Conservation (phyloP, 37 sponge, comb jelly and placozoan species). For the Halisarca cf. caerulea region DNA sequence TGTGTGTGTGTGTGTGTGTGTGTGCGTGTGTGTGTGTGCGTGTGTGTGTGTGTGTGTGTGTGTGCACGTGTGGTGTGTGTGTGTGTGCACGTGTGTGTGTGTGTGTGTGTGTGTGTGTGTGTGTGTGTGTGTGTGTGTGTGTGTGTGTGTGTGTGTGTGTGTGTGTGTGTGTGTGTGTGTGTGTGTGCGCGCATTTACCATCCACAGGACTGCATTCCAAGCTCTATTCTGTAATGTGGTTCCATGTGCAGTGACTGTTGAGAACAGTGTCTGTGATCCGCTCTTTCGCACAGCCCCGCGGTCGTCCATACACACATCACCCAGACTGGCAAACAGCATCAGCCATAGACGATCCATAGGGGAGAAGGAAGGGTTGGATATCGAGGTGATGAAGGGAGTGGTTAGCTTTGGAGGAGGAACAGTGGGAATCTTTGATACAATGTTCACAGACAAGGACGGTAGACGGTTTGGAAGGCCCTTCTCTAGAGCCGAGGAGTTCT, state of each 20-base stretch:
- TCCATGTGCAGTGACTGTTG: conserved; percentile 91
- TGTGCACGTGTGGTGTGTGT: too few relatives aligned
- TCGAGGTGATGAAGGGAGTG: conserved; percentile 21
- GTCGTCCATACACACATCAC: conserved; percentile 88
- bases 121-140: background rate
- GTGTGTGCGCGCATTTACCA: too few relatives aligned
- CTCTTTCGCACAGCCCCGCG: conserved; percentile 92
- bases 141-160: too few relatives aligned
- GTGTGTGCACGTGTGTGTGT: background rate
- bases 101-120: background rate
- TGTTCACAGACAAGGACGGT: background rate
- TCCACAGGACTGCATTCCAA: conserved; percentile 90
- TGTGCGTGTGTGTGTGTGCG: too few relatives aligned
- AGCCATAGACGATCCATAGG: conserved; percentile 80
- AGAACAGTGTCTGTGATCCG: conserved; percentile 96
- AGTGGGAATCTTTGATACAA: conserved; percentile 3
- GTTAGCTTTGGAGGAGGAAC: background rate
- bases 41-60: too few relatives aligned
- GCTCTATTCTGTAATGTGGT: conserved; percentile 62
- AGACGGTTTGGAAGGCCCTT: background rate
- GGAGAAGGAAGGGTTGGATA: conserved; percentile 24
- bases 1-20: too few relatives aligned
- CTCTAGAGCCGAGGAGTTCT: conserved; percentile 44
- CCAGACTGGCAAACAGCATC: conserved; percentile 73
- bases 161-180: background rate